Percentiles rank a stretch among this genome's conserved stretches.
phyloP scores from a whole-genome alignment of 2,888 invertebrate genomes.

The Melinopterus prodromus region DNA sequence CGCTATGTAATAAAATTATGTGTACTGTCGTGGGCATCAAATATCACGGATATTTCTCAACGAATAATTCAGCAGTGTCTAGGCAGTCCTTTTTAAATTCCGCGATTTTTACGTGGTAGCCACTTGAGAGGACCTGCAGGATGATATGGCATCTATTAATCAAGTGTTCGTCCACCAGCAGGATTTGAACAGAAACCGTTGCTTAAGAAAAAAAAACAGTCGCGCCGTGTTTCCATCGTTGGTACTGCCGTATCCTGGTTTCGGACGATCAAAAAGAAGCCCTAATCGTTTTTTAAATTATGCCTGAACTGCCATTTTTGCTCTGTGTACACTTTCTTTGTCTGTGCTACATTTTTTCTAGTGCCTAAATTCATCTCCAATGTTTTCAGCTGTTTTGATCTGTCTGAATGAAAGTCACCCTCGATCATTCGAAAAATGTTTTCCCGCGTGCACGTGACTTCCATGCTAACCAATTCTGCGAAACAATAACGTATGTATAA shows the following conservation, averaged over 20 bases:
- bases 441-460: not conserved
- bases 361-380: not conserved
- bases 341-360: conserved; percentile 13
- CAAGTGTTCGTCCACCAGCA: conserved; percentile 25
- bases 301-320: conserved; percentile 26
- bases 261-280: conserved; percentile 43
- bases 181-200: conserved; percentile 35
- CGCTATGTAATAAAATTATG: conserved; percentile 18
- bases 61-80: conserved; percentile 42
- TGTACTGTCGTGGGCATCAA: conserved; percentile 40
- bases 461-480: not conserved
- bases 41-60: conserved; percentile 40
- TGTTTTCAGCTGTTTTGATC: not conserved
- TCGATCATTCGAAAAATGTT: not conserved
- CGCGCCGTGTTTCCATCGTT: conserved; percentile 47
- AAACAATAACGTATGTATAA: not conserved
- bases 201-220: conserved; percentile 41
- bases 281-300: conserved; percentile 40
- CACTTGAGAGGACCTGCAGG: conserved; percentile 38
- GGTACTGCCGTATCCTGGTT: conserved; percentile 43
- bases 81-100: conserved; percentile 38
- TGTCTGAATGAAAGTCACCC: not conserved
- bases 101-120: not conserved
- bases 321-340: conserved; percentile 29
- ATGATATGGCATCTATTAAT: conserved; percentile 37